A percentile compares a stretch with the other conserved stretches of the same genome.
phyloP scores from a whole-genome alignment of 2,797 vertebrate genomes.

The Malacoraja senta region DNA sequence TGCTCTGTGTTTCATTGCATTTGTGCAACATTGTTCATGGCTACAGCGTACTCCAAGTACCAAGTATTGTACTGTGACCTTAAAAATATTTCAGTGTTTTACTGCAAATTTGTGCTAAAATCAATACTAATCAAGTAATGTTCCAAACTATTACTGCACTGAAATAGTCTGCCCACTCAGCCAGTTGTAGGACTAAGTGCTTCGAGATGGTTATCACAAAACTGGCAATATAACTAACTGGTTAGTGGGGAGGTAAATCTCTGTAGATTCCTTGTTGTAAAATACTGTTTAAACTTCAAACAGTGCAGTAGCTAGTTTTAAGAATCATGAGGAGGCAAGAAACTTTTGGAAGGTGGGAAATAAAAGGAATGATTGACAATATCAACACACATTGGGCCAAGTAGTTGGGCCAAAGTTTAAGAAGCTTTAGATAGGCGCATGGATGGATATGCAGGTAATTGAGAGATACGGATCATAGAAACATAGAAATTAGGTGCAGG shows the following conservation, averaged over 20 bases:
- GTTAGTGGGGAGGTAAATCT: not conserved
- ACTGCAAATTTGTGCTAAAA: conserved; percentile 31
- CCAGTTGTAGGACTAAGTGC: not conserved
- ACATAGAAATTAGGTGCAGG: too few relatives aligned
- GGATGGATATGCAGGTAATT: too few relatives aligned
- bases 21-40: not conserved
- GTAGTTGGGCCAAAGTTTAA: not conserved
- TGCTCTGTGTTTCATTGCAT: not conserved
- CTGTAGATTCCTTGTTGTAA: not conserved
- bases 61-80: not conserved
- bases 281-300: not conserved
- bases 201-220: conserved; percentile 24
- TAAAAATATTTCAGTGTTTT: not conserved
- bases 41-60: not conserved
- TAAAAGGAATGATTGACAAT: not conserved
- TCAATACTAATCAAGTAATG: not conserved
- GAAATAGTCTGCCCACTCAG: not conserved
- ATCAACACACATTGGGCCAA: not conserved
- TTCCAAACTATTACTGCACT: conserved; percentile 8
- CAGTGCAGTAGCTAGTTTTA: not conserved
- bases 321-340: too few relatives aligned
- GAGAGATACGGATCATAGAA: too few relatives aligned
- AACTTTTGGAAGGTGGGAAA: not conserved
- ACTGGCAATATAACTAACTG: conserved; percentile 4
- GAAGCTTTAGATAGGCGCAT: too few relatives aligned